Evolutionary conservation across 2,888 invertebrate species (phyloP).

Genomic region (Junonia oenone): DNA sequence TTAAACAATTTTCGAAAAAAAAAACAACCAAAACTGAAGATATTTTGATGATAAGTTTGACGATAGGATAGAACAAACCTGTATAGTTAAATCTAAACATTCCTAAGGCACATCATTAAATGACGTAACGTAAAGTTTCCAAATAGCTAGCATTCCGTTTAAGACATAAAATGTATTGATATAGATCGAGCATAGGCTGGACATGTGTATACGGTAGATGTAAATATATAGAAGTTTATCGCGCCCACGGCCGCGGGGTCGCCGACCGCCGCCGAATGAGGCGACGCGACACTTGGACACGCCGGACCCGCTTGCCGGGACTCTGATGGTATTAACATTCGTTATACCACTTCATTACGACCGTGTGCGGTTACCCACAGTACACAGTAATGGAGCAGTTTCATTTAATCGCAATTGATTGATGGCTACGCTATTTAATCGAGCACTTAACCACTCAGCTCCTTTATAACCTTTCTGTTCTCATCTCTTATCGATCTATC

Average conservation of each 20-base stretch:
- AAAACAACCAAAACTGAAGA: background rate
- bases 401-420: background rate
- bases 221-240: conserved; percentile 1
- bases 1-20: background rate
- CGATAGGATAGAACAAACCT: background rate
- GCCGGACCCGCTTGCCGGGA: background rate
- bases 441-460: background rate
- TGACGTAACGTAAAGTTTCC: background rate
- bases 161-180: background rate
- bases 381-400: background rate
- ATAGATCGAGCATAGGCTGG: background rate
- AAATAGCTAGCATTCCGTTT: background rate
- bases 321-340: background rate
- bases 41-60: background rate
- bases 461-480: too few species aligned
- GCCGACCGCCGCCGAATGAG: conserved; percentile 15
- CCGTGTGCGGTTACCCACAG: background rate
- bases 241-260: conserved; percentile 10
- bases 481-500: background rate
- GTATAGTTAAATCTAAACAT: background rate
- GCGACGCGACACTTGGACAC: conserved; percentile 9
- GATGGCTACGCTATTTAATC: background rate
- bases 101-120: background rate
- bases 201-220: background rate
- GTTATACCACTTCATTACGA: background rate